A percentile compares a stretch with the other conserved stretches of the same genome.
phyloP scores from a whole-genome alignment of 2,113 vertebrate species.

The Danionella cerebrum region DNA sequence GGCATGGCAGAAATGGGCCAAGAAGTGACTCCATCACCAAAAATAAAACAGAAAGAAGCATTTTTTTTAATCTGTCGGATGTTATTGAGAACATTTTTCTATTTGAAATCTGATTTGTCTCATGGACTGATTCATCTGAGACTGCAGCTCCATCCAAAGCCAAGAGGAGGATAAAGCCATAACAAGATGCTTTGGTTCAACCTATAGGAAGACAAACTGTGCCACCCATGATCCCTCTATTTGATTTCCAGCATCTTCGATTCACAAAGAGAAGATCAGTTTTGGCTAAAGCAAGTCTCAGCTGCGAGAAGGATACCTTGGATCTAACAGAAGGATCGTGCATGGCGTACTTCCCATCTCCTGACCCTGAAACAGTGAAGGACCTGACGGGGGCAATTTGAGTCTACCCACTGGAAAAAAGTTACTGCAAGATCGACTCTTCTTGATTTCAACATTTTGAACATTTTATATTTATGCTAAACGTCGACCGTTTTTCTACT shows the following conservation, averaged over 20 bases:
- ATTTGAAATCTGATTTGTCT: slow-evolving; percentile 36
- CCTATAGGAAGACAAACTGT: too few species aligned
- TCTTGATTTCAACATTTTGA: too few species aligned
- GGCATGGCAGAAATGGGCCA: slow-evolving; percentile 25
- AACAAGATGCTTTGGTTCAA: slow-evolving; percentile 56
- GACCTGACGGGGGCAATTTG: slow-evolving; percentile 31
- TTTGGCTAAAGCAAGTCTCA: too few species aligned
- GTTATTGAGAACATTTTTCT: too few species aligned
- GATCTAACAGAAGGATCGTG: slow-evolving; percentile 34
- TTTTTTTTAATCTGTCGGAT: too few species aligned
- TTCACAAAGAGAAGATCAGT: too few species aligned
- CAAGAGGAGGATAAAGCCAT: slow-evolving; percentile 52
- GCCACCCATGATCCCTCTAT: too few species aligned
- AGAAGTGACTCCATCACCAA: background rate
- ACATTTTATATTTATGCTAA: too few species aligned
- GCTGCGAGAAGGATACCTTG: too few species aligned
- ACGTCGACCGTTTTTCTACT: too few species aligned
- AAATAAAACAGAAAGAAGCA: background rate
- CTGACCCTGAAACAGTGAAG: slow-evolving; percentile 31
- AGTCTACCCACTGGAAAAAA: slow-evolving; percentile 25
- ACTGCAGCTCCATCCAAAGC: slow-evolving; percentile 41
- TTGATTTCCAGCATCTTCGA: too few species aligned
- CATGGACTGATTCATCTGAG: background rate
- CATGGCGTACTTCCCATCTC: slow-evolving; percentile 28
- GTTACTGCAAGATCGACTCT: too few species aligned